Evolutionary conservation across 2,797 vertebrate genomes (phyloP).

Genomic region (Sorex maritimensis): DNA sequence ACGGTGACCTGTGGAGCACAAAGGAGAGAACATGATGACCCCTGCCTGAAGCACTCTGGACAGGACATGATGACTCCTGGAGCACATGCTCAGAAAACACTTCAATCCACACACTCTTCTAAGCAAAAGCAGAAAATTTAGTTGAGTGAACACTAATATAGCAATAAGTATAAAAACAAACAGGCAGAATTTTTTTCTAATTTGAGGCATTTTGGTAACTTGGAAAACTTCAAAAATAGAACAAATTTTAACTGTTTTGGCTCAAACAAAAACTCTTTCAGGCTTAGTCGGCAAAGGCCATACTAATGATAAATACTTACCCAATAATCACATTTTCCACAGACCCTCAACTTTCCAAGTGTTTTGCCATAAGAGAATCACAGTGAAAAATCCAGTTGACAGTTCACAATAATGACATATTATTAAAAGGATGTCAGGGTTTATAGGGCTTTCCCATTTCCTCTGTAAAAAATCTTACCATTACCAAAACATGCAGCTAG

Average conservation of each 20-base stretch:
- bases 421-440: constrained; percentile 59
- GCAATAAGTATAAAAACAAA: constrained; percentile 38
- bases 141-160: not conserved
- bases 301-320: constrained; percentile 64
- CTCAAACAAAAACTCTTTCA: constrained; percentile 78
- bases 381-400: constrained; percentile 59
- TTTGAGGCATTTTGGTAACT: constrained; percentile 51
- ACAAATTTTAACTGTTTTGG: constrained; percentile 67
- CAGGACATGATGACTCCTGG: not conserved
- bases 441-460: constrained; percentile 55
- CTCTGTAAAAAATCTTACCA: constrained; percentile 74
- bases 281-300: constrained; percentile 65
- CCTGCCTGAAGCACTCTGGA: too few relatives aligned
- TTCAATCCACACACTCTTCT: not conserved
- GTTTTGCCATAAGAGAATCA: constrained; percentile 63
- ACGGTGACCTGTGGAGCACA: too few relatives aligned
- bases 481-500: constrained; percentile 45
- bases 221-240: constrained; percentile 75
- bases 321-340: constrained; percentile 82
- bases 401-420: constrained; percentile 58
- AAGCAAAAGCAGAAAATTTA: not conserved
- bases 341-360: constrained; percentile 75
- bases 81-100: not conserved
- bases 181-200: constrained; percentile 56
- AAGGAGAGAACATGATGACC: too few relatives aligned